These are phyloP conservation scores for Phortica okadai DNA, from an alignment of 2,888 invertebrate genomes.

Conservation along the genomic window DNA sequence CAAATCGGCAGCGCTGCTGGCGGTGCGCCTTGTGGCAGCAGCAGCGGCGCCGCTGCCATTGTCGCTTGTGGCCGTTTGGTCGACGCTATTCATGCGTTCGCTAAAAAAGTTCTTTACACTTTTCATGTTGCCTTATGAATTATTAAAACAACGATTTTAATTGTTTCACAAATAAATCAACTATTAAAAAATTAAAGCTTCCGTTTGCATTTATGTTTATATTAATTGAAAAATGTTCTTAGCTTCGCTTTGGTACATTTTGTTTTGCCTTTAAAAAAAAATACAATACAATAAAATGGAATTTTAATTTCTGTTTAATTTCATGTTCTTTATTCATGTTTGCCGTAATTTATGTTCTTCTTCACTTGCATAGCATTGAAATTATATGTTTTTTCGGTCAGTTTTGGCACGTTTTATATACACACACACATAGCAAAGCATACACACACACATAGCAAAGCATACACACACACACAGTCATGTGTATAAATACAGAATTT, in stretches of 20 bases:
- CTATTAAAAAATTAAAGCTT: conserved; percentile 8
- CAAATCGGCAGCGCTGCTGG: conserved; percentile 38
- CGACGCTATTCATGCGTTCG: conserved; percentile 74
- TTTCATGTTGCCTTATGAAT: conserved; percentile 64
- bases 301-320: not conserved
- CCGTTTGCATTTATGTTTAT: not conserved
- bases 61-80: conserved; percentile 45
- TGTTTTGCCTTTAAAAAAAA: conserved; percentile 27
- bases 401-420: conserved; percentile 1
- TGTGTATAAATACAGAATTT: too few species aligned
- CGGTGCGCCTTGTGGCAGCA: conserved; percentile 37
- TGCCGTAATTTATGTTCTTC: not conserved
- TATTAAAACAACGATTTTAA: conserved; percentile 6
- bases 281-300: not conserved
- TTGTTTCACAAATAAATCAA: conserved; percentile 24
- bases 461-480: too few species aligned
- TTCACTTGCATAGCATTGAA: not conserved
- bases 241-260: conserved; percentile 31
- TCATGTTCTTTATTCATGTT: not conserved
- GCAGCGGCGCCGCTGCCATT: conserved; percentile 41
- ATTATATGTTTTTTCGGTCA: not conserved
- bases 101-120: conserved; percentile 75
- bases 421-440: too few species aligned
- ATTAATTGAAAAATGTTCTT: not conserved
- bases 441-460: too few species aligned